A percentile compares a stretch with the other conserved stretches of the same genome.
These are phyloP conservation scores for Myodes glareolus DNA, from an alignment of 2,113 vertebrate genomes.

Conservation along the genomic window DNA sequence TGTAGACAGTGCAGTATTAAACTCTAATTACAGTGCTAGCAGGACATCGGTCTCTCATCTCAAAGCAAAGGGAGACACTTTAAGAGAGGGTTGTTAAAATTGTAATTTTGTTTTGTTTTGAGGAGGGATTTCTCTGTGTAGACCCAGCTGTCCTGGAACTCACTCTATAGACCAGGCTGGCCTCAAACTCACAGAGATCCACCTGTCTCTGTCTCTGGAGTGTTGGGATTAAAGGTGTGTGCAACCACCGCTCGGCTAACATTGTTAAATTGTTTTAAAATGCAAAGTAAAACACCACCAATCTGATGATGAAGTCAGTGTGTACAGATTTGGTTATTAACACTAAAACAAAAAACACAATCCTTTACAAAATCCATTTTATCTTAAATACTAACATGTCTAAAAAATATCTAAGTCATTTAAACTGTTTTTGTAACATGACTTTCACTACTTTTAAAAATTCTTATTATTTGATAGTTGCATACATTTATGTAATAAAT, in stretches of 20 bases:
- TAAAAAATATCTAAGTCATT: slow-evolving; percentile 51
- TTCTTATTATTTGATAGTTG: not conserved
- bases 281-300: slow-evolving; percentile 49
- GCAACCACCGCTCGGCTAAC: not conserved
- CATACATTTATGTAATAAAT: not conserved
- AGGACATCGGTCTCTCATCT: slow-evolving; percentile 20
- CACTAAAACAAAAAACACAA: slow-evolving; percentile 49
- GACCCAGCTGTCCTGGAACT: not conserved
- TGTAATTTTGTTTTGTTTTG: not conserved
- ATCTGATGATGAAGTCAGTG: slow-evolving; percentile 18
- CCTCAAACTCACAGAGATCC: not conserved
- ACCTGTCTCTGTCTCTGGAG: not conserved
- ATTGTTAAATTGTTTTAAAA: slow-evolving; percentile 24
- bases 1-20: slow-evolving; percentile 20
- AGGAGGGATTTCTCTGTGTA: not conserved
- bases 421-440: not conserved
- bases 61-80: slow-evolving; percentile 34
- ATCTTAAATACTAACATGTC: slow-evolving; percentile 62
- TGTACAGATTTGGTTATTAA: not conserved
- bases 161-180: not conserved
- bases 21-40: slow-evolving; percentile 10
- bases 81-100: slow-evolving; percentile 58
- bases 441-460: not conserved
- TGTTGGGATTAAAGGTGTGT: too few relatives aligned
- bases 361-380: slow-evolving; percentile 40